phyloP scores from a whole-genome alignment of 1,140 invertebrate species.

The Conus ventricosus region DNA sequence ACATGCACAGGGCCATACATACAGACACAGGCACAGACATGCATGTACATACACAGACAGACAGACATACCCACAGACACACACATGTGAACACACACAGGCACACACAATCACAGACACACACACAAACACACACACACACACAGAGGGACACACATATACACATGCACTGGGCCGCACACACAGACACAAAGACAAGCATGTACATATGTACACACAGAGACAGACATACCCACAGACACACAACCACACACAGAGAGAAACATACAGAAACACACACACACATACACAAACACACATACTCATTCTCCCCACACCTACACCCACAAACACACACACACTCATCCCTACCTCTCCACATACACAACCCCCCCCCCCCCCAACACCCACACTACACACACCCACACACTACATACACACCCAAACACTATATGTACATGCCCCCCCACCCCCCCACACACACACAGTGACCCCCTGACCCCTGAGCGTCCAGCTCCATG shows the following conservation, averaged over 20 bases:
- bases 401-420: background rate
- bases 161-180: background rate
- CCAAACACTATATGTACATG: too few relatives aligned
- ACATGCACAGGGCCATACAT: background rate
- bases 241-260: background rate
- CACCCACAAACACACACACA: background rate
- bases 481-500: conserved; percentile 89
- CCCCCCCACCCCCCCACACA: background rate
- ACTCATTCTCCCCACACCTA: background rate
- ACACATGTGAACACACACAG: conserved; percentile 59
- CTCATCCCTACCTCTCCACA: background rate
- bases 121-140: conserved; percentile 60
- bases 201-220: too few relatives aligned
- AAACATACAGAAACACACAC: background rate
- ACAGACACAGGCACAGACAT: background rate
- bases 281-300: background rate
- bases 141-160: background rate
- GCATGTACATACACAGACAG: background rate
- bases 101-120: too few relatives aligned
- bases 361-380: background rate
- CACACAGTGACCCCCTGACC: conserved; percentile 65
- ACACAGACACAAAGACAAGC: too few relatives aligned
- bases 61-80: background rate
- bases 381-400: too few relatives aligned
- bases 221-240: background rate